These are phyloP conservation scores for Cheilosia variabilis DNA, from an alignment of 2,888 invertebrate genomes.

Conservation along the genomic window DNA sequence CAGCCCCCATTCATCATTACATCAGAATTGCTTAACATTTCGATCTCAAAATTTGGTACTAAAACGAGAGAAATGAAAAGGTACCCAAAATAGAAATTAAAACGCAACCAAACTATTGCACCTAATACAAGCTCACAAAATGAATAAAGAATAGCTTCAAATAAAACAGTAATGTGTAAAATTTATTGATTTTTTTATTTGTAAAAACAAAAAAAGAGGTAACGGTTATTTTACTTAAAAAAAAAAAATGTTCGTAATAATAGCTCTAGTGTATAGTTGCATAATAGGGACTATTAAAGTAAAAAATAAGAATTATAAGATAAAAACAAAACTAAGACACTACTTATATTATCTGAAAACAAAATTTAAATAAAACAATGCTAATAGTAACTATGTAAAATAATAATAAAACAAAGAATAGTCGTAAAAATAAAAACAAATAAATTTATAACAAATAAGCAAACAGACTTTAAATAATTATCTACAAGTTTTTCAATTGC, in stretches of 20 bases:
- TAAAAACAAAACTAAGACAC: slow-evolving; percentile 44
- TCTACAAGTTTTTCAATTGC: slow-evolving; percentile 54
- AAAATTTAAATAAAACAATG: slow-evolving; percentile 45
- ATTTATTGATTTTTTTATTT: slow-evolving; percentile 57
- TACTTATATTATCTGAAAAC: slow-evolving; percentile 49
- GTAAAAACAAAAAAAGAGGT: slow-evolving; percentile 61
- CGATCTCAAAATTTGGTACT: too few relatives aligned
- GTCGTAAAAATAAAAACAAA: slow-evolving; percentile 16
- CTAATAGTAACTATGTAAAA: slow-evolving; percentile 25
- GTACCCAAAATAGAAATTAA: background rate
- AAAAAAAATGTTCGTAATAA: slow-evolving; percentile 60
- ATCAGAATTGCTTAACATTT: too few relatives aligned
- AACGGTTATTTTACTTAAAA: slow-evolving; percentile 59
- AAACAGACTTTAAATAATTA: slow-evolving; percentile 48
- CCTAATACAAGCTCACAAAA: too few relatives aligned
- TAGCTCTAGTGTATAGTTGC: slow-evolving; percentile 38
- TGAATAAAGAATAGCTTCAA: background rate
- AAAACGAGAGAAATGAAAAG: too few relatives aligned
- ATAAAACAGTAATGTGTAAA: slow-evolving; percentile 36
- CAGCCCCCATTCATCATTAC: too few relatives aligned
- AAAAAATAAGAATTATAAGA: slow-evolving; percentile 45
- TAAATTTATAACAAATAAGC: slow-evolving; percentile 37
- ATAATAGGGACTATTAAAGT: slow-evolving; percentile 49
- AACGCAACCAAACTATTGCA: background rate
- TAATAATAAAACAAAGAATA: slow-evolving; percentile 1